phyloP scores from a whole-genome alignment of 2,797 vertebrate genomes.

The Mastacembelus armatus region DNA sequence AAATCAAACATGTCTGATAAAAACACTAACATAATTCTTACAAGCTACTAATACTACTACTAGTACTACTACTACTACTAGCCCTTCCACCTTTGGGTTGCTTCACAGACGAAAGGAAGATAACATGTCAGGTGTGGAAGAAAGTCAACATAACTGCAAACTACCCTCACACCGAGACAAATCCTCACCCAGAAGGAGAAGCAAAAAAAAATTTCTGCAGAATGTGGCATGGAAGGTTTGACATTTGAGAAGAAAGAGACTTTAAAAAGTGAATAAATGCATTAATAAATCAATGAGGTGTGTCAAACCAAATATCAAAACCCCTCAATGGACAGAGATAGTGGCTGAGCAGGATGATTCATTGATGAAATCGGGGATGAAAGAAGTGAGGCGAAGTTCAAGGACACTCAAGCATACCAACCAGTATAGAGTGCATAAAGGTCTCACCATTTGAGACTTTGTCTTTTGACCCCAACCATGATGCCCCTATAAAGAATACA shows the following conservation, averaged over 20 bases:
- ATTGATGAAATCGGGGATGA: constrained; percentile 42
- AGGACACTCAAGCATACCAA: constrained; percentile 56
- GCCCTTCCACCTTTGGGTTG: constrained; percentile 24
- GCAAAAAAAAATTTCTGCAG: constrained; percentile 23
- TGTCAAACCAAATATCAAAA: constrained; percentile 55
- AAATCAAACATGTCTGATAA: constrained; percentile 24
- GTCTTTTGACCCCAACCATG: constrained; percentile 59
- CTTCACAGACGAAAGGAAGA: constrained; percentile 51
- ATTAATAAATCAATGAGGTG: constrained; percentile 61
- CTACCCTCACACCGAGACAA: constrained; percentile 37
- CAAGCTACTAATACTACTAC: too few relatives aligned
- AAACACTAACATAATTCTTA: constrained; percentile 23
- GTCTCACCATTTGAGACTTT: constrained; percentile 54
- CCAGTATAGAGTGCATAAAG: constrained; percentile 33
- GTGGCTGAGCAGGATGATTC: constrained; percentile 45
- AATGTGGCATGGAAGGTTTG: constrained; percentile 39
- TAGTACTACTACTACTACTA: too few relatives aligned
- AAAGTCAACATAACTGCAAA: constrained; percentile 32
- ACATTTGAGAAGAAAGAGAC: constrained; percentile 48
- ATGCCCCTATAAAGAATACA: constrained; percentile 57
- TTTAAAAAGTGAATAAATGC: constrained; percentile 52
- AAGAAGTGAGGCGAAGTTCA: constrained; percentile 37
- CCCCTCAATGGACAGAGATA: constrained; percentile 10
- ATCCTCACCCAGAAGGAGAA: constrained; percentile 10
- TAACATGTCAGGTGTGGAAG: constrained; percentile 56